Base-by-base conservation (phyloP, 37 sponge, comb jelly and placozoan genomes). In the Lycopodina hypogea region DNA sequence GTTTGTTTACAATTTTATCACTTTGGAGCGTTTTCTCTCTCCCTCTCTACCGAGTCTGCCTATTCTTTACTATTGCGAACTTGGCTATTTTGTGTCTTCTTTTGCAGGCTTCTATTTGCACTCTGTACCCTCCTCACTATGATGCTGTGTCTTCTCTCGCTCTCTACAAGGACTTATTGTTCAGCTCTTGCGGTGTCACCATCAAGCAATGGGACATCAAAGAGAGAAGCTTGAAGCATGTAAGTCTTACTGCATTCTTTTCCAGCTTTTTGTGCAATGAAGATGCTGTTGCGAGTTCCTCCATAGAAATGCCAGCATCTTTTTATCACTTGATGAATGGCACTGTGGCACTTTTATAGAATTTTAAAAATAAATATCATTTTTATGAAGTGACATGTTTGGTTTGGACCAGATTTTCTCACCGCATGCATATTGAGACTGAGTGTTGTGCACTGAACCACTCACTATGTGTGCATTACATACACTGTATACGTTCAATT, bases 121-220 rank as follows among this genome's bases (percentile, higher is more conserved):
- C 93, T 64, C 78, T 92, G 23, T 72, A 68, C 41, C 93, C 93
- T 68, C 82, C 85, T 28, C 93, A 92, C 76, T 92, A 92, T 71
- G 93, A 92, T 77, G 88, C 93, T 19, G 89, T 92, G 32, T 82
- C 93, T 1, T 80, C 89, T 2, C 71, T 92, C 58, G 89, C 78
- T 22, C 41, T 87, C 28, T 42, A 85, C 39, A 64, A 63, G 11
- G 66, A 72, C 51, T 64, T 56, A 12, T 42, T 90, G 36, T 90
- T 74, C 73, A 90, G 90, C 66, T 69, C 88, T 3, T 92, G 92
- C 77, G 88, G 88, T 0, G 84, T 83, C 30, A 81, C 88, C 50
- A 80, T 87, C 61, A 92, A 92, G 64, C 88, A 87, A 65, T 92
- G 88, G 88, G 78, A 84, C 68, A 77, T 84, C 64, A 56, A 65